phyloP scores from a whole-genome alignment of 2,797 vertebrate genomes.

The Chelmon rostratus region DNA sequence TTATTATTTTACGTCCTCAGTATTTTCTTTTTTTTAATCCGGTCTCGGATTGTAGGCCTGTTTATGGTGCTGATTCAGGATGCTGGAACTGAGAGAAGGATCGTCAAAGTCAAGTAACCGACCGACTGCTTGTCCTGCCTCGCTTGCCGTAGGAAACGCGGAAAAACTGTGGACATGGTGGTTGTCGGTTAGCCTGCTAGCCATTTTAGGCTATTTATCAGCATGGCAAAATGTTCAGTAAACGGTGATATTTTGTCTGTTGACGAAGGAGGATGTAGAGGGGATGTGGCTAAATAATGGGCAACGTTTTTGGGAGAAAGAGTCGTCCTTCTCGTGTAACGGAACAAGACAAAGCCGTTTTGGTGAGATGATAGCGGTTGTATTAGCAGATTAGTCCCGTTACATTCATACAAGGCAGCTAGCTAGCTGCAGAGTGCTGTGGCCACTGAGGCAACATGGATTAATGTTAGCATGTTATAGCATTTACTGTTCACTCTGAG shows the following conservation, averaged over 20 bases:
- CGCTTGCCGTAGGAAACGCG: constrained; percentile 67
- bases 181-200: constrained; percentile 51
- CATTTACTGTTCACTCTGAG: no score
- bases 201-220: constrained; percentile 34
- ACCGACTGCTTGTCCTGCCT: constrained; percentile 7
- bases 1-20: no score
- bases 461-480: neutral
- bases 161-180: constrained; percentile 35
- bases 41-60: neutral
- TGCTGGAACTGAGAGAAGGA: neutral
- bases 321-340: constrained; percentile 90
- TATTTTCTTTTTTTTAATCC: neutral
- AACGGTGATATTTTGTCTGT: constrained; percentile 29
- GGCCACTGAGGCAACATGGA: neutral
- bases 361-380: constrained; percentile 85
- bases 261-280: constrained; percentile 59
- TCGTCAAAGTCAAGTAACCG: neutral
- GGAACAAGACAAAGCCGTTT: constrained; percentile 92
- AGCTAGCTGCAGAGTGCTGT: neutral
- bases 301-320: constrained; percentile 93
- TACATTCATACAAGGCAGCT: neutral
- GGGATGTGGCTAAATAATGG: constrained; percentile 89
- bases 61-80: neutral
- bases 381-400: constrained; percentile 51
- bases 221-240: constrained; percentile 31